phyloP scores from a whole-genome alignment of 1,140 invertebrate species.

The Medauroidea extradentata region DNA sequence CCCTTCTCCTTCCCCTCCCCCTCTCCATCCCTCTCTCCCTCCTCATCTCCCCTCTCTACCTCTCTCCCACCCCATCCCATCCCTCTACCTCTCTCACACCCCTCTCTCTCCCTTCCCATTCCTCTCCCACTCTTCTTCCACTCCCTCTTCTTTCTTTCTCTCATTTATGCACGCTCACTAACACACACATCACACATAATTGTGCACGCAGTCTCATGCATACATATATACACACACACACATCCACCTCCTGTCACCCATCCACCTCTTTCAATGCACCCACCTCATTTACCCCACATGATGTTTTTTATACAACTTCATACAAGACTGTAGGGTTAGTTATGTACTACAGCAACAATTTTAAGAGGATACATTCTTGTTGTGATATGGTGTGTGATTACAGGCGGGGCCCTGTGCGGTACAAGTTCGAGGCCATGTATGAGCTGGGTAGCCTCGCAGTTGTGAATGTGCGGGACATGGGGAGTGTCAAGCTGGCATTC shows the following conservation, averaged over 20 bases:
- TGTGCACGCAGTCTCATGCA: no score
- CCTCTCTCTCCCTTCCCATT: neutral
- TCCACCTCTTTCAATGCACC: no score
- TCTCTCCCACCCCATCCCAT: conserved; percentile 5
- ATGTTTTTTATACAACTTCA: no score
- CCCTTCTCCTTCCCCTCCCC: neutral
- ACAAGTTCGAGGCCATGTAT: conserved; percentile 86
- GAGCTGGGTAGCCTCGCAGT: conserved; percentile 88
- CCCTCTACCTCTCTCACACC: neutral
- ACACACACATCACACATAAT: no score
- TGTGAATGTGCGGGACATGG: conserved; percentile 91
- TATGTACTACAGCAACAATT: no score
- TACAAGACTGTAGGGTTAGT: no score
- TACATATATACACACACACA: no score
- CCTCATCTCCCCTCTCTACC: conserved; percentile 1
- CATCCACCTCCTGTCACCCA: no score
- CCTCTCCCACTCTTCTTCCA: neutral
- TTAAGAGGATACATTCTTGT: no score
- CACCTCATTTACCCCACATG: no score
- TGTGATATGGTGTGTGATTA: conserved; percentile 28
- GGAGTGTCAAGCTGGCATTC: conserved; percentile 79
- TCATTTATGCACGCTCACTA: neutral
- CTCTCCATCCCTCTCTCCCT: conserved; percentile 4
- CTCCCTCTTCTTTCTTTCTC: neutral
- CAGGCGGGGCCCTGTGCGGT: conserved; percentile 73